Base-by-base conservation (phyloP, 2,797 vertebrate species). In the Mionectes olivaceus region DNA sequence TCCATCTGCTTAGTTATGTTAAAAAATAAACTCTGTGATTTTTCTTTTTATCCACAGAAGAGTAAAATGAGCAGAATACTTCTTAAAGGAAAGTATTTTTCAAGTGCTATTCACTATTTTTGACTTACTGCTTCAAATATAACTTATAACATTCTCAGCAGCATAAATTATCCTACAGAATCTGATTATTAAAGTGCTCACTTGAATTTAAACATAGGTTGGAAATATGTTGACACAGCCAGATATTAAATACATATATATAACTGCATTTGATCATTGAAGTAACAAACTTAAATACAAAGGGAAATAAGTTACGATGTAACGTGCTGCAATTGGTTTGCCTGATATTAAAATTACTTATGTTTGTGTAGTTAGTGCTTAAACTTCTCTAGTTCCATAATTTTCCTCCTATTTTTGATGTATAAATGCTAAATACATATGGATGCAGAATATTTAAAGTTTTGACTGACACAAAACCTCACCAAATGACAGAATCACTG, bases 401-500 rank as follows among this genome's bases (percentile, higher is more conserved):
- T 74, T 84, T 61, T 92, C 5, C 5, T 64, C 24, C 15, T 69
- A 8, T 80, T 81, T 81, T 71, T 56, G 19, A 52, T 2, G 13
- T 32, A 47, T 32, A 80, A 77, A 33, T 25, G 2, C 59, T 71
- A 37, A 83, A 55, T 84, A 10, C 23, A 19, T 37, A 67, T 30
- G n/a, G 22, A 4, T 63, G 46, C 9, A 10, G 22, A 73, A 27
- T 35, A 69, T 74, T 94, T 76, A 69, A 30, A 59, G 11, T 33
- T 86, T 59, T 88, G 63, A 68, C 35, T 65, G 91, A 56, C 24
- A 32, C 30, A 49, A 83, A 21, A 22, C 57, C 28, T 13, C n/a
- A 13, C 12, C 43, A 50, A 46, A 43, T 19, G 9, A 35, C 1
- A 5, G 13, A 1, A 0, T 35, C 43, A 27, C 6, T 35, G 46